Evolutionary conservation across 2,113 vertebrate genomes (phyloP).

Genomic region (Arothron firmamentum): DNA sequence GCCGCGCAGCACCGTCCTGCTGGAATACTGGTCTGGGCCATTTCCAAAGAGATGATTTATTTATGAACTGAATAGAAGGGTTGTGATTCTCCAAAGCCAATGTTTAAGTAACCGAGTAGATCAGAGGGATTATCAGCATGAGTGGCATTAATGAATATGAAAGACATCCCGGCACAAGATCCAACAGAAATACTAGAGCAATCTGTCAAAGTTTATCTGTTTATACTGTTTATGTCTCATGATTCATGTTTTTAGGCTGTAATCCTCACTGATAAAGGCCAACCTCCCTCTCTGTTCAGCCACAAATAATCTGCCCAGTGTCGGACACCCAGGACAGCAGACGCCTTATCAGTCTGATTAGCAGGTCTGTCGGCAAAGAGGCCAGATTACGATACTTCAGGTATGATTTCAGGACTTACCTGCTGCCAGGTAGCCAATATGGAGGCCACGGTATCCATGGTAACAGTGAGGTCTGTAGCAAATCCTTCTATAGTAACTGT

Average conservation of each 20-base stretch:
- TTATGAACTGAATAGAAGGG: slow-evolving; percentile 23
- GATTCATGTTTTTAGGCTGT: slow-evolving; percentile 24
- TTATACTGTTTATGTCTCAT: slow-evolving; percentile 11
- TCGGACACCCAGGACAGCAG: slow-evolving; percentile 26
- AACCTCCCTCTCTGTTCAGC: slow-evolving; percentile 23
- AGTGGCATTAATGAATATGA: slow-evolving; percentile 9
- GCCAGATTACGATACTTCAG: background rate
- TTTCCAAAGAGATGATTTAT: slow-evolving; percentile 18
- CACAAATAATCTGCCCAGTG: slow-evolving; percentile 10
- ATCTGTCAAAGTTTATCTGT: slow-evolving; percentile 10
- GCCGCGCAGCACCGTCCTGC: slow-evolving; percentile 23
- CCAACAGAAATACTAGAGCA: slow-evolving; percentile 19
- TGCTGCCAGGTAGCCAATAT: slow-evolving; percentile 54
- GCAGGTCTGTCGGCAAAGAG: slow-evolving; percentile 5
- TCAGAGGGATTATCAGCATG: slow-evolving; percentile 22
- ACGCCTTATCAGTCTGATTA: slow-evolving; percentile 35
- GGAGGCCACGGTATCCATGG: slow-evolving; percentile 67
- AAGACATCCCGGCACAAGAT: background rate
- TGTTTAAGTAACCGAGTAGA: slow-evolving; percentile 7
- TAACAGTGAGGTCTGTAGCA: slow-evolving; percentile 80
- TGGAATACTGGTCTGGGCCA: slow-evolving; percentile 22
- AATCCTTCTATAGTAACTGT: slow-evolving; percentile 76
- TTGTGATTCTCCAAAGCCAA: slow-evolving; percentile 17
- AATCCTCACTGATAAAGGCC: slow-evolving; percentile 40
- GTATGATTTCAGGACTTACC: slow-evolving; percentile 66